Conservation (phyloP, 2,797 vertebrate genomes). For the Sarcoramphus papa region DNA sequence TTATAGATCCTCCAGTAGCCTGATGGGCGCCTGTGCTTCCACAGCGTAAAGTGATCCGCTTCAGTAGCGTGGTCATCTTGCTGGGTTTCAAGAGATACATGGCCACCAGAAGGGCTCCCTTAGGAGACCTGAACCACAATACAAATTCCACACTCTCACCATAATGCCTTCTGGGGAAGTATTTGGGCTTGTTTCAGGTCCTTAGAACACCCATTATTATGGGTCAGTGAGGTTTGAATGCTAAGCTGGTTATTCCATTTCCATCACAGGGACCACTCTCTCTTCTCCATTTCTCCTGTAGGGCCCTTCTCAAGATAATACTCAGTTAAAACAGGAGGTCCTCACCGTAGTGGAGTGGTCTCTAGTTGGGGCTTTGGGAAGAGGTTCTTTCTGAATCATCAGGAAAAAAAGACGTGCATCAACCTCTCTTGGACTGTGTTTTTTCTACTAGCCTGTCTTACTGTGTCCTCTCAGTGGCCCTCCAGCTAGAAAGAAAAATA, state of each 20-base stretch:
- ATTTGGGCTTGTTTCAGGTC: neutral
- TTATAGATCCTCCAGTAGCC: neutral
- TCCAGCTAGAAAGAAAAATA: neutral
- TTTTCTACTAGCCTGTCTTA: neutral
- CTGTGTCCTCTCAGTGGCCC: neutral
- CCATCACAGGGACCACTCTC: neutral
- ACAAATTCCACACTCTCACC: neutral
- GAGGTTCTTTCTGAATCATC: neutral
- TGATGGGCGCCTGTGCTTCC: neutral
- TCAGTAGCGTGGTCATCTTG: rapidly evolving
- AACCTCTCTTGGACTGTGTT: neutral
- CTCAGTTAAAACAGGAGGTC: neutral
- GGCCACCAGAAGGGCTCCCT: neutral
- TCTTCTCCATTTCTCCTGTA: neutral
- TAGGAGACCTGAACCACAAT: rapidly evolving
- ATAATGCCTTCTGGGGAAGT: neutral
- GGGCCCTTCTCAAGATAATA: neutral
- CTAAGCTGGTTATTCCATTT: neutral
- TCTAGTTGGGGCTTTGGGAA: neutral
- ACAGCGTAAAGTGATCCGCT: neutral
- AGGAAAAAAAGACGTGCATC: too few relatives aligned
- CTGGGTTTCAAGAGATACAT: rapidly evolving
- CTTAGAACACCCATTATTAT: rapidly evolving
- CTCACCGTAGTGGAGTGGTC: neutral
- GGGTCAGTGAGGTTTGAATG: neutral